Conservation (phyloP, 2,888 invertebrate genomes). For the Ormyrus rosae region DNA sequence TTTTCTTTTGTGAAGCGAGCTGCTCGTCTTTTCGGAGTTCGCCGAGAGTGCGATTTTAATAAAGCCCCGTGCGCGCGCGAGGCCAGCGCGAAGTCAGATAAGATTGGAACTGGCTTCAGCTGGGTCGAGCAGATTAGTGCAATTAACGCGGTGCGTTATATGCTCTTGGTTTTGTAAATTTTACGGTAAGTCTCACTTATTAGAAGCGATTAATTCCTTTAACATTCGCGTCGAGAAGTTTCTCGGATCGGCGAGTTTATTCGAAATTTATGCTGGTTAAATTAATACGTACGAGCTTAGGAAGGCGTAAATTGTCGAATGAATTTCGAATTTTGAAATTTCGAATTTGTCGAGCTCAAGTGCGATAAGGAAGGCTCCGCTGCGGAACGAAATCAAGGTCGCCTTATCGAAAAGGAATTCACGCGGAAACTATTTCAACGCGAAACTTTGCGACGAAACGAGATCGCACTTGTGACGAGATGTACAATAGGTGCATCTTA, state of each 20-base stretch:
- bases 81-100: background rate
- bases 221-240: no score
- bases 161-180: no score
- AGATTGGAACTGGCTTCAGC: slow-evolving; percentile 7
- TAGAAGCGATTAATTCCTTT: no score
- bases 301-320: background rate
- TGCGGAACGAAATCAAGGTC: slow-evolving; percentile 36
- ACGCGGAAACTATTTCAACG: slow-evolving; percentile 3
- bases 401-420: slow-evolving; percentile 36
- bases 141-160: background rate
- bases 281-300: no score
- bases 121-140: background rate
- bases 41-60: no score
- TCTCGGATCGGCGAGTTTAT: no score
- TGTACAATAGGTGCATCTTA: no score
- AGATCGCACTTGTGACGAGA: background rate
- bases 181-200: no score
- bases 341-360: background rate
- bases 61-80: no score
- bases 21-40: no score
- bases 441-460: background rate
- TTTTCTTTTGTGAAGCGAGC: no score
- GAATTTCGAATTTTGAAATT: slow-evolving; percentile 1
- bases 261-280: no score
- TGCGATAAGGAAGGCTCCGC: slow-evolving; percentile 21